Conservation (phyloP, 92 coral and sea anemone genomes). For the Phenganax stokvisi region DNA sequence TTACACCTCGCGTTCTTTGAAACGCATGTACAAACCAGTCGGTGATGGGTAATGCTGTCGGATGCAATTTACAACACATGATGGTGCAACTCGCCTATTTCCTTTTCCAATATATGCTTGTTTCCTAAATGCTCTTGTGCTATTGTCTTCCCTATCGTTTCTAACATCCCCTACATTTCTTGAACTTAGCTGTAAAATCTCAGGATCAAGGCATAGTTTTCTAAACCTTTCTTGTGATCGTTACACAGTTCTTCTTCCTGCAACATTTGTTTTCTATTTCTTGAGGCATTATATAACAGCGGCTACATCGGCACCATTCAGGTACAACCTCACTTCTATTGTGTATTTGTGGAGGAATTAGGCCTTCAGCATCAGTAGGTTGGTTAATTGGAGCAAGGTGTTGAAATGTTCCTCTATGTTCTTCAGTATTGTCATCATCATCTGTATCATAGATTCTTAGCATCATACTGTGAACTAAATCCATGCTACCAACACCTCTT, state of each 20-base stretch:
- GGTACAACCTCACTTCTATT: slow-evolving; percentile 6
- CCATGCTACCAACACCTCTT: slow-evolving; percentile 17
- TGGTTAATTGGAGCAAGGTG: no score
- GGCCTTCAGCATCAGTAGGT: not conserved
- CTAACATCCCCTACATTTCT: slow-evolving; percentile 44
- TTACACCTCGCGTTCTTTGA: slow-evolving; percentile 22
- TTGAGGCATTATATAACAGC: slow-evolving; percentile 2
- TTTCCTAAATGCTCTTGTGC: slow-evolving; percentile 49
- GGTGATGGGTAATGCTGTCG: slow-evolving; percentile 48
- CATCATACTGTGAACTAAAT: slow-evolving; percentile 3
- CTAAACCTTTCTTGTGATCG: not conserved
- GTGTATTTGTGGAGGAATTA: not conserved
- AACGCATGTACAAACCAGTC: slow-evolving; percentile 56
- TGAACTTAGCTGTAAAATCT: slow-evolving; percentile 40
- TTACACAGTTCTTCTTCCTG: slow-evolving; percentile 3
- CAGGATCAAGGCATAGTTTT: slow-evolving; percentile 39
- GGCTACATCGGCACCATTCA: slow-evolving; percentile 16
- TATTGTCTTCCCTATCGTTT: slow-evolving; percentile 48
- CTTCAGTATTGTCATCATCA: not conserved
- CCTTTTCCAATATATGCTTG: slow-evolving; percentile 56
- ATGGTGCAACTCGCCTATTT: slow-evolving; percentile 49
- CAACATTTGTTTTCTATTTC: slow-evolving; percentile 17
- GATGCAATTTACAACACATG: slow-evolving; percentile 45
- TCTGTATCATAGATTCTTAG: not conserved
- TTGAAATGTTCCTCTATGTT: no score